Evolutionary conservation across 2,113 vertebrate genomes (phyloP), one percentile per base, ranked within the genome.

Genomic region (Saccopteryx leptura): DNA sequence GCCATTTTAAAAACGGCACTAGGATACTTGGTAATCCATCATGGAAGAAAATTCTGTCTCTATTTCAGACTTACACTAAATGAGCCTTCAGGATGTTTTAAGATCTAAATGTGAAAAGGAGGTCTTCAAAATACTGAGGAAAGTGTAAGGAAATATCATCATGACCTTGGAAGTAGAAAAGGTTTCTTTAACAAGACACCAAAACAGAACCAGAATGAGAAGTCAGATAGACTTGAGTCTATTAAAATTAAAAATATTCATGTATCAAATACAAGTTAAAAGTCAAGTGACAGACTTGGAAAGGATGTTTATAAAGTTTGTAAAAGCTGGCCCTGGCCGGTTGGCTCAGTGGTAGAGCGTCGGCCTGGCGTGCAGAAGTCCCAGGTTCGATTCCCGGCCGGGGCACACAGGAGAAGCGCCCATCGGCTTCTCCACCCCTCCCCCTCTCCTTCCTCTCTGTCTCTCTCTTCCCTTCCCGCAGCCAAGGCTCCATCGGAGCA

Each of bases 231-330:
- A 50, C 83, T 86, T 76, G 39, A 60, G 28, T 52, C 12, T 5
- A 88, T 91, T 90, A 96, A 95, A 95, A 82, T 85, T 31, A 78
- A 84, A 94, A 71, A n/a, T 84, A 88, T 56, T 86, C 24, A 39
- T 84, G 63, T 79, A 68, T 93, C 11, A 86, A 97, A 89, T 76
- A 50, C 2, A 91, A 82, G 33, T 54, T 92, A 71, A 91, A 90
- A 88, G 61, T 96, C 84, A 96, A 94, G 26, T 90, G 69, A 66
- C 13, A 95, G 39, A 71, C 48, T 80, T 83, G 88, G 33, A 86
- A 76, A 94, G 91, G 12, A 89, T 90, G 33, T 80, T 93, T 90
- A 11, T 66, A 75, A 56, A 87, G 4, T 18, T 93, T 89, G 54
- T 65, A 50, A 91, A 88, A 94, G 46, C 58, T 58, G 39, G 39